phyloP scores from a whole-genome alignment of 2,797 vertebrate genomes.

The Intellagama lesueurii region DNA sequence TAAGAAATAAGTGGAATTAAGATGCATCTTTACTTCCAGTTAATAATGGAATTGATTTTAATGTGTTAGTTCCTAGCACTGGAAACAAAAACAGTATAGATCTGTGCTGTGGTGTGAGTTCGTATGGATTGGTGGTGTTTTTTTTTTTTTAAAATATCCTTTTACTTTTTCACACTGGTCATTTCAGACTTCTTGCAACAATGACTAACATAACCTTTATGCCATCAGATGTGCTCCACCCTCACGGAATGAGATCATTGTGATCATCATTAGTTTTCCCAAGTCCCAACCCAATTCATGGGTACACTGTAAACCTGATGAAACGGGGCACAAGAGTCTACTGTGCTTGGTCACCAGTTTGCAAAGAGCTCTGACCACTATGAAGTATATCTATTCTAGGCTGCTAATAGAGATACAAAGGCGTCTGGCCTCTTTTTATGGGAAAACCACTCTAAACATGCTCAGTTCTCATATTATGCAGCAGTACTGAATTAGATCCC shows the following conservation, averaged over 20 bases:
- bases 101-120: not conserved
- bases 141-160: not conserved
- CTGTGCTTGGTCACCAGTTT: not conserved
- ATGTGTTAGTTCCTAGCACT: too few relatives aligned
- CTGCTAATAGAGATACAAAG: not conserved
- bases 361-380: not conserved
- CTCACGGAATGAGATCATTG: not conserved
- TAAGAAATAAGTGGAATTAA: too few relatives aligned
- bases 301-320: not conserved
- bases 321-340: not conserved
- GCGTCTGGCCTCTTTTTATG: not conserved
- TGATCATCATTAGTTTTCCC: not conserved
- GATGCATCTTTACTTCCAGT: not conserved
- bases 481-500: not conserved
- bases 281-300: not conserved
- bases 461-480: not conserved
- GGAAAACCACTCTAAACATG: not conserved
- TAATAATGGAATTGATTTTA: too few relatives aligned
- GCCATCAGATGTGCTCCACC: not conserved
- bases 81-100: not conserved
- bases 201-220: constrained; percentile 1
- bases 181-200: not conserved
- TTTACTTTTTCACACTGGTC: not conserved
- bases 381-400: not conserved
- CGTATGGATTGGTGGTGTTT: not conserved